Conservation (phyloP, 2,888 invertebrate species). For the Drosophila maculinotata region DNA sequence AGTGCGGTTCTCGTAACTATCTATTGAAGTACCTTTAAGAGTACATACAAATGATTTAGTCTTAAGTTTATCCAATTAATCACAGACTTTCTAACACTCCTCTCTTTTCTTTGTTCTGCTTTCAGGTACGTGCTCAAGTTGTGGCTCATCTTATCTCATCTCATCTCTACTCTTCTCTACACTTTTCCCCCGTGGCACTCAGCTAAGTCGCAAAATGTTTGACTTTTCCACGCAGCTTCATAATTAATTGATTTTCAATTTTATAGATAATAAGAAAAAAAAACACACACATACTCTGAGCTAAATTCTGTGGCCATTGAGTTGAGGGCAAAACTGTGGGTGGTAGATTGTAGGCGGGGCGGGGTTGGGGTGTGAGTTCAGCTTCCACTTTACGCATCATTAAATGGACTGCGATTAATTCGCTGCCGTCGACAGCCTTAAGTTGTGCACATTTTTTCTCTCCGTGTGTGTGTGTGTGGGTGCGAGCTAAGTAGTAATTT, state of each 20-base stretch:
- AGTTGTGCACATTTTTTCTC: no score
- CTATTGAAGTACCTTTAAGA: not conserved
- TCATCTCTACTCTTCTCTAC: not conserved
- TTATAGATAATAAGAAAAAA: slow-evolving; percentile 17
- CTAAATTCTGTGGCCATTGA: slow-evolving; percentile 27
- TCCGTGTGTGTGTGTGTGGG: no score
- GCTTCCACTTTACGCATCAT: slow-evolving; percentile 50
- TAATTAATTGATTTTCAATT: slow-evolving; percentile 69
- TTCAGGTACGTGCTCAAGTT: slow-evolving; percentile 59
- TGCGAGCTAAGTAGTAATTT: no score
- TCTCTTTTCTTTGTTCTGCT: slow-evolving; percentile 9
- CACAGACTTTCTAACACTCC: slow-evolving; percentile 2
- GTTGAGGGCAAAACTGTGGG: slow-evolving; percentile 59
- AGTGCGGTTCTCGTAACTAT: slow-evolving; percentile 2
- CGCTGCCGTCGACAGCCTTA: no score
- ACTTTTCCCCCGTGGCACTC: not conserved
- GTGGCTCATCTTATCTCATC: no score
- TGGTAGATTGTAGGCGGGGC: not conserved
- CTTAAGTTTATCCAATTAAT: slow-evolving; percentile 22
- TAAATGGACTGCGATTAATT: slow-evolving; percentile 52
- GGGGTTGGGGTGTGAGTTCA: no score
- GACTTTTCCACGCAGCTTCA: slow-evolving; percentile 16
- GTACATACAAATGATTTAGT: slow-evolving; percentile 4
- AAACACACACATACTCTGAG: not conserved
- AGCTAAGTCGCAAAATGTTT: slow-evolving; percentile 44